These are phyloP conservation scores for Cromileptes altivelis DNA, from an alignment of 2,113 vertebrate genomes.

Conservation along the genomic window DNA sequence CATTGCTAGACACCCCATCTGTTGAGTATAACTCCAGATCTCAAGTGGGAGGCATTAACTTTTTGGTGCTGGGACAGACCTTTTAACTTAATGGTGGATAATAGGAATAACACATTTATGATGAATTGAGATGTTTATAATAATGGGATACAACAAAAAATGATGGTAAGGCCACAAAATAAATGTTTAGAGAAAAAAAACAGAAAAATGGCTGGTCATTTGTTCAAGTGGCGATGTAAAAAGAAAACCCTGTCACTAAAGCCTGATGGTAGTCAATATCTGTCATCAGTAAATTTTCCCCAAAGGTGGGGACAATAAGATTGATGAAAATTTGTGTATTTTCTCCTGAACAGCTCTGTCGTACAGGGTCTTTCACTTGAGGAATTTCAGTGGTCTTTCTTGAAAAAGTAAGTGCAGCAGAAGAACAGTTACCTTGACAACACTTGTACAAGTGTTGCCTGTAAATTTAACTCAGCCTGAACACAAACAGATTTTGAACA, in stretches of 20 bases:
- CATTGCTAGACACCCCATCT: constrained; percentile 37
- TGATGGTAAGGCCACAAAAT: not conserved
- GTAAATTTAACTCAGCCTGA: not conserved
- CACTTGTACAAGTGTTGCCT: not conserved
- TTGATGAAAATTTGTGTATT: not conserved
- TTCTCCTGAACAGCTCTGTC: not conserved
- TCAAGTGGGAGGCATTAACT: not conserved
- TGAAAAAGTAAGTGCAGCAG: not conserved
- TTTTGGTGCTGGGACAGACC: not conserved
- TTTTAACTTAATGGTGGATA: not conserved
- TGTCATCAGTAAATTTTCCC: not conserved
- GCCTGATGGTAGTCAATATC: not conserved
- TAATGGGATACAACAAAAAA: too few relatives aligned
- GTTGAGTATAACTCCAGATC: not conserved
- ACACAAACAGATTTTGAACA: not conserved
- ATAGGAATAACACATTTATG: not conserved
- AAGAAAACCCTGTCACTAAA: not conserved
- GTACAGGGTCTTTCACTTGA: not conserved
- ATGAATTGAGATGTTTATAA: too few relatives aligned
- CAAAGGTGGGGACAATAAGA: not conserved
- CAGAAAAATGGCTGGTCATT: not conserved
- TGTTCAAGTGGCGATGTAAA: not conserved
- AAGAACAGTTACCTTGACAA: constrained; percentile 11
- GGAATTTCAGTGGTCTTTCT: not conserved
- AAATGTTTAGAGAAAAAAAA: not conserved